phyloP scores from a whole-genome alignment of 92 coral and sea anemone genomes.

The Actinostola sp. region DNA sequence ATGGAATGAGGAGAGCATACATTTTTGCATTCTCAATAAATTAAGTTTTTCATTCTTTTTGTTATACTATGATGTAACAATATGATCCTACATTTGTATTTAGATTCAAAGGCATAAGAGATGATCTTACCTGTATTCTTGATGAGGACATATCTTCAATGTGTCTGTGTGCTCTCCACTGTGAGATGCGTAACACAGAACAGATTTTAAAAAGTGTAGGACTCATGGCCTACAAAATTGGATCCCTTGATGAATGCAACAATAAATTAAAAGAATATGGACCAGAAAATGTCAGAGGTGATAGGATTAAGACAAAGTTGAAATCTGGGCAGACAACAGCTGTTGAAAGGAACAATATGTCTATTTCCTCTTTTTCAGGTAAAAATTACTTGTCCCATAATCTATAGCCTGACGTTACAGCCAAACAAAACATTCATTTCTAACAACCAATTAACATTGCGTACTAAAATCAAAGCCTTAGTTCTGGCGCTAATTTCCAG shows the following conservation, averaged over 20 bases:
- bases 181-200: conserved; percentile 34
- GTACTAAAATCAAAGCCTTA: no score
- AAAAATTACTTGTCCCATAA: no score
- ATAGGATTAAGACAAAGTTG: conserved; percentile 16
- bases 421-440: no score
- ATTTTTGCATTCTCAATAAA: no score
- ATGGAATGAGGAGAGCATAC: no score
- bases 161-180: conserved; percentile 35
- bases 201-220: conserved; percentile 35
- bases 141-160: conserved; percentile 23
- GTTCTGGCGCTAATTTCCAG: no score
- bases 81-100: no score
- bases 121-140: conserved; percentile 28
- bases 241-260: conserved; percentile 22
- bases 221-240: conserved; percentile 34
- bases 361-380: conserved; percentile 37
- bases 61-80: not conserved
- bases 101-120: conserved; percentile 33
- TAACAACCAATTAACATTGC: no score
- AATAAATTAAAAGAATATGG: conserved; percentile 2
- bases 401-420: no score
- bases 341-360: conserved; percentile 17
- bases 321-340: conserved; percentile 39
- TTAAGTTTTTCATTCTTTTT: not conserved
- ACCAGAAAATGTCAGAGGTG: conserved; percentile 25